Evolutionary conservation across 64 coral and sea anemone species (phyloP).

Genomic region (Montipora cactus): DNA sequence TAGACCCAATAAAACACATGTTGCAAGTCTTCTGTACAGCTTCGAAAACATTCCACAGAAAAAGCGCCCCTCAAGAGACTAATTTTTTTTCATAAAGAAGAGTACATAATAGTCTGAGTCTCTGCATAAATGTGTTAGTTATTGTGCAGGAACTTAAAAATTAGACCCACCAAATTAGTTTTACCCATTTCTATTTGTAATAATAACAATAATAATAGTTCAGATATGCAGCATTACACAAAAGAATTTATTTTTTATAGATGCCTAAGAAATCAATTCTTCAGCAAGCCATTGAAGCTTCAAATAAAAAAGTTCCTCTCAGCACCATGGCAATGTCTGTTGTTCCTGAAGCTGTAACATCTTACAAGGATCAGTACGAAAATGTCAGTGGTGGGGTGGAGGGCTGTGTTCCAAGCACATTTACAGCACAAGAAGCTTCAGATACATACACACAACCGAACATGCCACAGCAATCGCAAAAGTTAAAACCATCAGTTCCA

Average conservation of each 20-base stretch:
- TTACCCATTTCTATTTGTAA: too few relatives aligned
- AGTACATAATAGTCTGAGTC: too few relatives aligned
- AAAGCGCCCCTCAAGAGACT: too few relatives aligned
- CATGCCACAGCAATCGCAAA: slow-evolving; percentile 6
- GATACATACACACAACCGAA: not conserved
- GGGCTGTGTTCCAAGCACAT: not conserved
- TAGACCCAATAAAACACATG: too few relatives aligned
- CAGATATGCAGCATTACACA: not conserved
- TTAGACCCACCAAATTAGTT: too few relatives aligned
- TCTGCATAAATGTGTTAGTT: too few relatives aligned
- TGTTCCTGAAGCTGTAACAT: not conserved
- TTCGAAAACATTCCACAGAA: too few relatives aligned
- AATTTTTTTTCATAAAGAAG: too few relatives aligned
- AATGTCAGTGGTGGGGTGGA: slow-evolving; percentile 8
- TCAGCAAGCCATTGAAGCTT: slow-evolving; percentile 82
- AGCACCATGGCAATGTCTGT: slow-evolving; percentile 73
- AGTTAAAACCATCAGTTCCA: not conserved
- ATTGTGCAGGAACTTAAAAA: too few relatives aligned
- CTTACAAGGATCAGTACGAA: slow-evolving; percentile 47
- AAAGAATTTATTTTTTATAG: not conserved
- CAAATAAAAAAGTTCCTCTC: slow-evolving; percentile 71
- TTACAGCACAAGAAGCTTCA: not conserved
- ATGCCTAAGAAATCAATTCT: slow-evolving; percentile 83
- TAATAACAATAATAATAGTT: too few relatives aligned
- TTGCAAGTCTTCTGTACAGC: too few relatives aligned